Evolutionary conservation across 2,797 vertebrate genomes (phyloP).

Genomic region (Pelobates cultripes): DNA sequence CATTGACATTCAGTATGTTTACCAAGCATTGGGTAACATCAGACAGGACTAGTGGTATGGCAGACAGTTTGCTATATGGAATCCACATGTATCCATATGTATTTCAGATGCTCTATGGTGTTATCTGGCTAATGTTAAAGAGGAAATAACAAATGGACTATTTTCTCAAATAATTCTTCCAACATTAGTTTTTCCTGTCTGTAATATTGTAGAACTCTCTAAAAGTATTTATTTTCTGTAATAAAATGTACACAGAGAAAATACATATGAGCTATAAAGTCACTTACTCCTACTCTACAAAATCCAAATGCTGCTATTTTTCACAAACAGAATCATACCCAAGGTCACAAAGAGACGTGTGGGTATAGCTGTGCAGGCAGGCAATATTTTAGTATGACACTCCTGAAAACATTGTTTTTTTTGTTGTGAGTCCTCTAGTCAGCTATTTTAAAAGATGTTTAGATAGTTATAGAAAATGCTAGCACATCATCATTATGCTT

Average conservation of each 20-base stretch:
- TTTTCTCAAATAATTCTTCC: too few relatives aligned
- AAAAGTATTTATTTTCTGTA: not conserved
- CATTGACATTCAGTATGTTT: too few relatives aligned
- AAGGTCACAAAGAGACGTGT: not conserved
- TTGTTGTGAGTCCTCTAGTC: not conserved
- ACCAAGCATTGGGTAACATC: too few relatives aligned
- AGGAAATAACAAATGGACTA: too few relatives aligned
- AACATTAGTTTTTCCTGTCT: too few relatives aligned
- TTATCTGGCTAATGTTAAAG: too few relatives aligned
- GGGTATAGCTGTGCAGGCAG: not conserved
- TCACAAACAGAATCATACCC: not conserved
- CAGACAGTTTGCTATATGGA: too few relatives aligned
- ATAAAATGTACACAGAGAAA: not conserved
- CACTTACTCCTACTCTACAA: not conserved
- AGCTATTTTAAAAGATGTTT: not conserved
- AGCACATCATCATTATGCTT: too few relatives aligned
- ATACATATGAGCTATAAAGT: not conserved
- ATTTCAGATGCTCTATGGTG: too few relatives aligned
- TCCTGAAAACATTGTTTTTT: not conserved
- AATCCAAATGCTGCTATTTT: not conserved
- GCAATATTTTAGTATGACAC: not conserved
- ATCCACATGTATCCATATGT: too few relatives aligned
- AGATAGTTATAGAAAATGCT: not conserved
- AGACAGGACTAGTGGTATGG: too few relatives aligned
- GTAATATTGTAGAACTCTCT: too few relatives aligned